Evolutionary conservation across 2,888 invertebrate genomes (phyloP).

Genomic region (Drosophila nr. perissopoda): DNA sequence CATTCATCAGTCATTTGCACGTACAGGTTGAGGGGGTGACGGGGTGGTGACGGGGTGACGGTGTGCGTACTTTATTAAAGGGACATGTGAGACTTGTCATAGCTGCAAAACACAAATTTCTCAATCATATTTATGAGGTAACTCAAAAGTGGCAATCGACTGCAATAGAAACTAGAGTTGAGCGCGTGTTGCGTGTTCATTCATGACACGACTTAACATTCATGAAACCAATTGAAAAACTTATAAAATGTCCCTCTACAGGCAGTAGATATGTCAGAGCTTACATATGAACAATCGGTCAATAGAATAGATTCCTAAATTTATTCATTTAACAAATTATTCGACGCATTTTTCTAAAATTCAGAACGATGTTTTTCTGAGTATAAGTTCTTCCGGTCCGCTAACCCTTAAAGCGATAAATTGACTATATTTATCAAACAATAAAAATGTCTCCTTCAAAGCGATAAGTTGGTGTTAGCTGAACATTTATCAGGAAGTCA

Average conservation of each 20-base stretch:
- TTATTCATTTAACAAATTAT: background rate
- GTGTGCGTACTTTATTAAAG: constrained; percentile 22
- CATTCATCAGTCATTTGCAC: constrained; percentile 59
- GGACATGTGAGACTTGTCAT: constrained; percentile 39
- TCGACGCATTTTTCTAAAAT: background rate
- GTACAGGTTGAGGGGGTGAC: background rate
- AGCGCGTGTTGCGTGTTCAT: background rate
- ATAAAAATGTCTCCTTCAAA: background rate
- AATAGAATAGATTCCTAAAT: background rate
- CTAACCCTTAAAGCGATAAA: background rate
- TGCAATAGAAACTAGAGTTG: background rate
- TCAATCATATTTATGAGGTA: constrained; percentile 66
- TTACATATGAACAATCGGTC: background rate
- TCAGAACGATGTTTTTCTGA: background rate
- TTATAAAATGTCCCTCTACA: background rate
- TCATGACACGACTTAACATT: background rate
- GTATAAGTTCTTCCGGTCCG: background rate
- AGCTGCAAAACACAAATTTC: constrained; percentile 60
- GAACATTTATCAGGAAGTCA: background rate
- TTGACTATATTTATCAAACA: background rate
- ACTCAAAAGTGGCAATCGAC: background rate
- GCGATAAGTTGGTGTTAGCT: background rate
- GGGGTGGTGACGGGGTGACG: background rate
- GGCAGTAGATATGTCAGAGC: no score
- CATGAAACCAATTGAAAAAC: background rate